phyloP scores from a whole-genome alignment of 1,140 invertebrate genomes.

The Kradibia gibbosae region DNA sequence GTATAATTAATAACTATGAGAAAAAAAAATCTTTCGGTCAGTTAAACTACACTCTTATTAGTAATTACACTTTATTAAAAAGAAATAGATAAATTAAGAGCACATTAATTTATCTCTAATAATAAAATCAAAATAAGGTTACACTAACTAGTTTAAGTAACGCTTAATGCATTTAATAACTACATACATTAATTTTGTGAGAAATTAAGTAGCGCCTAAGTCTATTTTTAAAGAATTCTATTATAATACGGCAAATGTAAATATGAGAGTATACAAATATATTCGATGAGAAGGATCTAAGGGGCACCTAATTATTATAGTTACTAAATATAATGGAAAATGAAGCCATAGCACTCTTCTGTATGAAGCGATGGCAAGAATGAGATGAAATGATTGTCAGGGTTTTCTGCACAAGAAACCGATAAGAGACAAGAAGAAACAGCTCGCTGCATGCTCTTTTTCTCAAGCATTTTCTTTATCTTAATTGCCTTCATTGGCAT shows the following conservation, averaged over 20 bases:
- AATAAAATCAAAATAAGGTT: too few species aligned
- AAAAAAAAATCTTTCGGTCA: neutral
- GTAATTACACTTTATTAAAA: neutral
- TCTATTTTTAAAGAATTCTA: neutral
- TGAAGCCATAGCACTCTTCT: neutral
- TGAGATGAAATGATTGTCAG: slow-evolving; percentile 36
- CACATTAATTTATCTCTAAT: neutral
- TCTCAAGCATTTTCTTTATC: slow-evolving; percentile 11
- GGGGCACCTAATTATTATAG: neutral
- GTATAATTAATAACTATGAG: neutral
- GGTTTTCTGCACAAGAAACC: slow-evolving; percentile 30
- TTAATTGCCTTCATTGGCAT: neutral
- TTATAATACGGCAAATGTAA: neutral
- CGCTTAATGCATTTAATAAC: neutral
- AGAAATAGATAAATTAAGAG: neutral
- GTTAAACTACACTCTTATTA: neutral
- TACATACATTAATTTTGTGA: neutral
- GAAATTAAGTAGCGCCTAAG: neutral
- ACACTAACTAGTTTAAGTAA: neutral
- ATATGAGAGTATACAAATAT: too few species aligned
- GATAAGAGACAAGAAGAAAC: neutral
- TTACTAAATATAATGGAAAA: neutral
- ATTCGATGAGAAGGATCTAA: neutral
- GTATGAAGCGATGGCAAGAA: neutral
- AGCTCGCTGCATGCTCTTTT: slow-evolving; percentile 16